Conservation (phyloP, 2,888 invertebrate genomes). For the Mayetiola destructor region DNA sequence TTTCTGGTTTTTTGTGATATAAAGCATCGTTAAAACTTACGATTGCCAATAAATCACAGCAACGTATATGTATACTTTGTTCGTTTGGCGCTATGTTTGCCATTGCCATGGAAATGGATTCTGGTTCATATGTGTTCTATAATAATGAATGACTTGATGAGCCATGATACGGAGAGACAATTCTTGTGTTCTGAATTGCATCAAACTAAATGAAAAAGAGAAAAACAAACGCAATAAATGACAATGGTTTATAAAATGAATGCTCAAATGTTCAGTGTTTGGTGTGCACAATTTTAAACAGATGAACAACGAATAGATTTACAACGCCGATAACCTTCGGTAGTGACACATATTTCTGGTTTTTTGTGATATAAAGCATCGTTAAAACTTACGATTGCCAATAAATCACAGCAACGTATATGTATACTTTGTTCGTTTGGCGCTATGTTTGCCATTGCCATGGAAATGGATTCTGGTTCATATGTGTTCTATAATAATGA, state of each 20-base stretch:
- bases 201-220: neutral
- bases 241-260: no score
- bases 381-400: slow-evolving; percentile 10
- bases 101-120: neutral
- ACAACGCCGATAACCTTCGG: neutral
- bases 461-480: no score
- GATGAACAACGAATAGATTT: neutral
- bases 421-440: slow-evolving; percentile 3
- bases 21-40: slow-evolving; percentile 10
- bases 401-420: slow-evolving; percentile 6
- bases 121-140: neutral
- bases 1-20: slow-evolving; percentile 1
- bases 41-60: slow-evolving; percentile 8
- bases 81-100: no score
- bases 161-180: neutral
- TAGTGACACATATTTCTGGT: slow-evolving; percentile 4
- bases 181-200: no score
- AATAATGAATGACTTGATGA: neutral
- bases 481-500: neutral
- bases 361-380: slow-evolving; percentile 3
- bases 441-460: no score
- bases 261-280: neutral
- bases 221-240: neutral
- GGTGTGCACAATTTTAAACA: no score
- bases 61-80: neutral